A percentile compares a stretch with the other conserved stretches of the same genome.
Conservation (phyloP, 2,797 vertebrate genomes). For the Karalla daura region DNA sequence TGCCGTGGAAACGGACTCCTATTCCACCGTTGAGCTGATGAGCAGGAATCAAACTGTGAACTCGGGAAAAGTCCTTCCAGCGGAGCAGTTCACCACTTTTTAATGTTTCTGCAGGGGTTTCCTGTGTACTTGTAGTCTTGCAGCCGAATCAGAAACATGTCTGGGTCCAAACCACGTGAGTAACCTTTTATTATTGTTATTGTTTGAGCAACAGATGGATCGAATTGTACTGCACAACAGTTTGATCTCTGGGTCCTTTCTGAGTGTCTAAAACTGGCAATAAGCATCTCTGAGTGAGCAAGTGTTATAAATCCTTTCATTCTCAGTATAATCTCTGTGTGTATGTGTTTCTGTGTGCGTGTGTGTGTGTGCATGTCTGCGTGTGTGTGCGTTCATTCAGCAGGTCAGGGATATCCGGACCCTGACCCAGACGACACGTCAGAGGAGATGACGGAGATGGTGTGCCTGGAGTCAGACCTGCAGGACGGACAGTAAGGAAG, state of each 20-base stretch:
- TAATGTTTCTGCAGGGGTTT: constrained; percentile 34
- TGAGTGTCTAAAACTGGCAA: background rate
- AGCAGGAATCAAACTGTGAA: constrained; percentile 30
- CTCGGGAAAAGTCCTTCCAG: constrained; percentile 4
- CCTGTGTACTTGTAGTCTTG: constrained; percentile 25
- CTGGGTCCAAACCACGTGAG: constrained; percentile 69
- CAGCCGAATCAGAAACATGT: constrained; percentile 66
- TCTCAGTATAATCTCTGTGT: no score
- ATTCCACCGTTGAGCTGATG: constrained; percentile 43
- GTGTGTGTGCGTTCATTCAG: constrained; percentile 32
- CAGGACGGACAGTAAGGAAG: constrained; percentile 87
- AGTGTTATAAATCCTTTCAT: no score
- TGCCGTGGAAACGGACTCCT: constrained; percentile 58
- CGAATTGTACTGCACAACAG: background rate
- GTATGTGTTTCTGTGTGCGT: background rate
- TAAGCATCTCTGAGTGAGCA: no score
- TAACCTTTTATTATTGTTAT: constrained; percentile 4
- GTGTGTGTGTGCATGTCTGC: background rate
- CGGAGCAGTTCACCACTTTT: constrained; percentile 29
- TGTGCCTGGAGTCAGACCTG: constrained; percentile 85
- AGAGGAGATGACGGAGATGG: constrained; percentile 72
- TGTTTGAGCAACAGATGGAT: background rate
- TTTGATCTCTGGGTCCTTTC: background rate
- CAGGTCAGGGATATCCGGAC: constrained; percentile 36
- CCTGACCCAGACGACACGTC: constrained; percentile 58